Base-by-base conservation (phyloP, 2,797 vertebrate genomes). In the Ctenochaetus hawaiiensis region DNA sequence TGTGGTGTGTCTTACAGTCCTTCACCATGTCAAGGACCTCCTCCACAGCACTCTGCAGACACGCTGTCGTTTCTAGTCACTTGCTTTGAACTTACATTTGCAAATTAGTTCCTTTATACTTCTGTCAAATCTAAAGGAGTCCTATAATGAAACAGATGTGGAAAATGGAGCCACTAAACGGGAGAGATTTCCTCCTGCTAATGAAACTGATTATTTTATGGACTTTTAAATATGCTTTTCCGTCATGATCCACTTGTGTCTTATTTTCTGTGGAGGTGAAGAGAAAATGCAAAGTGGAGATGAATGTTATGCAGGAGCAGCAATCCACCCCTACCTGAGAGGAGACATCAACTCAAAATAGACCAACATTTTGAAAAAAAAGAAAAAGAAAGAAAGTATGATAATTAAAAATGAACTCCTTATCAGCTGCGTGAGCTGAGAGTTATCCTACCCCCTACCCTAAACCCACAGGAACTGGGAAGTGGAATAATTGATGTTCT, bases 401-500 rank as follows among this genome's bases (percentile, higher is more conserved):
- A 87, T 90, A 88, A 93, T 91, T 87, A 89, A 81, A 81, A 90
- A 74, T 17, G 12, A 75, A 52, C 67, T 75, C 13, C 59, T 67
- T 84, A 84, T 86, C 73, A 70, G 56, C 79, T 54, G 61, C 47
- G 67, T 72, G 84, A 87, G 82, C 60, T 65, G 66, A 77, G 64
- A 82, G 73, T 81, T 81, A 58, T 61, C 62, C 37, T 64, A 52
- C 67, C 59, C 65, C 26, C 59, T 53, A 77, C 64, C 43, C 52
- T 54, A 81, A 75, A 84, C 75, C 85, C 57, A 72, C 61, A 84
- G 86, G 80, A 90, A 82, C 64, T 44, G 68, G 60, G 37, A 84
- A 77, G 81, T 56, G 81, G 68, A 91, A 81, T 92, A 91, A 91
- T 87, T 89, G 67, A 85, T 77, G 80, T 77, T 67, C 78, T 75